Evolutionary conservation across 2,113 vertebrate genomes (phyloP).

Genomic region (Nipponia nippon): DNA sequence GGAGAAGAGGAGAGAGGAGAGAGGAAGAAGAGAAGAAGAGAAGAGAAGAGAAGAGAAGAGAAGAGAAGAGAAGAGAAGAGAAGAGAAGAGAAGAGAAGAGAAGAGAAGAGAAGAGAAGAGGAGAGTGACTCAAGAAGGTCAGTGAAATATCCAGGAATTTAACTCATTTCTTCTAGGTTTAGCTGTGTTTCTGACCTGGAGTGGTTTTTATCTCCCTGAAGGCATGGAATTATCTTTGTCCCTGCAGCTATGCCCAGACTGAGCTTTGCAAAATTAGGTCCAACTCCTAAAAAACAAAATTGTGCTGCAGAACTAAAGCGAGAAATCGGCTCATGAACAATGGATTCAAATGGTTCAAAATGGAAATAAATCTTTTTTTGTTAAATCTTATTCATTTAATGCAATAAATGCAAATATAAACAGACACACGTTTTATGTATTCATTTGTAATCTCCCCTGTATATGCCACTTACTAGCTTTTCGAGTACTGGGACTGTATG

Average conservation of each 20-base stretch:
- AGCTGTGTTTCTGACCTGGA: neutral
- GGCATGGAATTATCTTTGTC: neutral
- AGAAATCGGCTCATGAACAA: neutral
- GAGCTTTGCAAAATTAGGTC: neutral
- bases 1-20: too few species aligned
- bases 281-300: neutral
- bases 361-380: neutral
- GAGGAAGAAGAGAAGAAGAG: too few species aligned
- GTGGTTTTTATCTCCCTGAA: neutral
- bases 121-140: neutral
- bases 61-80: too few species aligned
- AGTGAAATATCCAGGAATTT: neutral
- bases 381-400: neutral
- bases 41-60: too few species aligned
- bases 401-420: neutral
- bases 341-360: neutral
- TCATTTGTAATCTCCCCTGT: neutral
- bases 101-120: neutral
- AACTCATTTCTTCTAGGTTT: neutral
- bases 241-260: neutral
- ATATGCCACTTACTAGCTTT: neutral
- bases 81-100: too few species aligned
- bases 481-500: too few species aligned
- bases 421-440: rapidly evolving
- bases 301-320: neutral